Conservation (phyloP, 2,888 invertebrate genomes). For the Drosophila subsilvestris region DNA sequence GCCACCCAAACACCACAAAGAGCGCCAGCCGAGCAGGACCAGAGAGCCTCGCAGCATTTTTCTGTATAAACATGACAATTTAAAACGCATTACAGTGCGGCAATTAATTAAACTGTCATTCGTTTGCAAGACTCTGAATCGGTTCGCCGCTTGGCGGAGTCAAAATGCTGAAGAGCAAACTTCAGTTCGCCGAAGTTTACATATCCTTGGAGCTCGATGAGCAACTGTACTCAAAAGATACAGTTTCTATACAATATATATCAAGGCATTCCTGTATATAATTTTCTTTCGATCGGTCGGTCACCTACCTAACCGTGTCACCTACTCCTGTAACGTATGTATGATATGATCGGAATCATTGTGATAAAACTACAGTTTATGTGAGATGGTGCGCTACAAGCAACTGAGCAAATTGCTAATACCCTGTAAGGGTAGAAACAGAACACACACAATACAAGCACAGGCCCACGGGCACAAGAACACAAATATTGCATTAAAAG, state of each 20-base stretch:
- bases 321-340: too few species aligned
- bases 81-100: constrained; percentile 79
- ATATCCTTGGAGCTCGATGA: neutral
- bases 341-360: too few species aligned
- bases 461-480: constrained; percentile 16
- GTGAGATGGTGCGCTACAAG: neutral
- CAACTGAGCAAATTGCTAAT: neutral
- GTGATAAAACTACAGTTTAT: neutral
- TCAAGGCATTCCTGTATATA: too few species aligned
- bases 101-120: constrained; percentile 79
- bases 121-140: constrained; percentile 78
- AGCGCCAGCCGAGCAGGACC: constrained; percentile 13
- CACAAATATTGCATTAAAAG: constrained; percentile 50
- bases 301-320: too few species aligned
- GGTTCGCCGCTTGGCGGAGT: constrained; percentile 70
- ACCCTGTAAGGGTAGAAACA: constrained; percentile 1
- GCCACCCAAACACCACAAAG: constrained; percentile 13
- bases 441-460: constrained; percentile 24
- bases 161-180: constrained; percentile 53
- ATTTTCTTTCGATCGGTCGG: too few species aligned
- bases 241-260: neutral
- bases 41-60: constrained; percentile 41
- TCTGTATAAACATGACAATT: constrained; percentile 79
- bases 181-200: neutral
- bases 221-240: too few species aligned